Evolutionary conservation across 1,140 invertebrate genomes (phyloP).

Genomic region (Babylonia areolata): DNA sequence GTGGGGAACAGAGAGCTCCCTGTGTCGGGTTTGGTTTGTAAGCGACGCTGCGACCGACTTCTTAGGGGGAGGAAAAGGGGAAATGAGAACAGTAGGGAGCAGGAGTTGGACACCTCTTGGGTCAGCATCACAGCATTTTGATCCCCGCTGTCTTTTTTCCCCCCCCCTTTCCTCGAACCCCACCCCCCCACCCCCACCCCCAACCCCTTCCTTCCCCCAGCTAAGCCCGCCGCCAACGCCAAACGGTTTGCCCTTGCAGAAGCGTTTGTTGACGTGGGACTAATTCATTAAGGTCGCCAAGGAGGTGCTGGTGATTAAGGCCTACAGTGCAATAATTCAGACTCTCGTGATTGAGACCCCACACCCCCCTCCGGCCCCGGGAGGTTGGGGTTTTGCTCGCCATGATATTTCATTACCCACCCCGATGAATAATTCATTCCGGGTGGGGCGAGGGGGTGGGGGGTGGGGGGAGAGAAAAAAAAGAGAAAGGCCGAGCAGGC

Average conservation of each 20-base stretch:
- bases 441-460: neutral
- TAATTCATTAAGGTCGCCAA: conserved; percentile 7
- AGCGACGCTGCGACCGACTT: too few relatives aligned
- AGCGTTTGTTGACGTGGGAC: conserved; percentile 9
- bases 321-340: conserved; percentile 21
- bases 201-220: neutral
- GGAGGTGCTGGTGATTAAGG: conserved; percentile 8
- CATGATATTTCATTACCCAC: conserved; percentile 30
- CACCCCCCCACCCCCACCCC: neutral
- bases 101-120: too few relatives aligned
- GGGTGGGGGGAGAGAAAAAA: too few relatives aligned
- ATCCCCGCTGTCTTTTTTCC: too few relatives aligned
- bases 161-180: too few relatives aligned
- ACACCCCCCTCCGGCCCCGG: neutral
- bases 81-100: too few relatives aligned
- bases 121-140: too few relatives aligned
- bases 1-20: too few relatives aligned
- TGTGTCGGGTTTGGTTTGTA: too few relatives aligned
- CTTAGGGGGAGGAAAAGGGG: too few relatives aligned
- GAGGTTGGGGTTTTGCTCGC: conserved; percentile 7
- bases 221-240: neutral
- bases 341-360: conserved; percentile 9
- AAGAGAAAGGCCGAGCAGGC: too few relatives aligned
- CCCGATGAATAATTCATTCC: conserved; percentile 28
- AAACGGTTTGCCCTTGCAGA: neutral